phyloP scores from a whole-genome alignment of 2,113 vertebrate species.

The Macheiramphus alcinus region DNA sequence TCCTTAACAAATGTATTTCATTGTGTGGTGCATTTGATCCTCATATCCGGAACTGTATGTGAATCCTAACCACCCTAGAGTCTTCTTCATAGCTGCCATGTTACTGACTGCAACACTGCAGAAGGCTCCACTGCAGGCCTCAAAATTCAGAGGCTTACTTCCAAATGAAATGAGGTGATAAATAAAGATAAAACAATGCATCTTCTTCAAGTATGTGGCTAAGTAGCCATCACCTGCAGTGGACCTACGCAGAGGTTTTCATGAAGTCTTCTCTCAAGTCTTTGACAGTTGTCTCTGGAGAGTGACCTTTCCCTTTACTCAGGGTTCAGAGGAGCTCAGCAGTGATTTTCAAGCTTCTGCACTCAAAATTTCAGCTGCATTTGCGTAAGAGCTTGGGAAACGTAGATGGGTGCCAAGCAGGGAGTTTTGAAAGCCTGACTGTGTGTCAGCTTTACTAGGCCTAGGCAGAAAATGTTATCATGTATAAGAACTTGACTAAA shows the following conservation, averaged over 20 bases:
- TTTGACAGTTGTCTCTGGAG: background rate
- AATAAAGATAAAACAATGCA: background rate
- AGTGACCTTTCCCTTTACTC: background rate
- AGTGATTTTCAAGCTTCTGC: background rate
- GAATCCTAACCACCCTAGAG: constrained; percentile 25
- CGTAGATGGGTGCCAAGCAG: background rate
- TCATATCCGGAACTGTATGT: constrained; percentile 19
- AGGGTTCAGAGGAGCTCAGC: background rate
- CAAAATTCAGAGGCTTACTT: background rate
- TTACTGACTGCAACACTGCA: background rate
- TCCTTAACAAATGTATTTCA: constrained; percentile 60
- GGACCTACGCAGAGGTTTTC: background rate
- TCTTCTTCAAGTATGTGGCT: background rate
- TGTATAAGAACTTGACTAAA: background rate
- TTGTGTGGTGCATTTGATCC: constrained; percentile 59
- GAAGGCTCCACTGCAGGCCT: background rate
- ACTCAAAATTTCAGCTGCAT: background rate
- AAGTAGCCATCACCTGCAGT: background rate
- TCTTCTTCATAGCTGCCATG: background rate
- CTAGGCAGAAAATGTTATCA: background rate
- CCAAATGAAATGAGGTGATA: background rate
- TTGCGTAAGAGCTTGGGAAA: background rate
- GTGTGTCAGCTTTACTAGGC: background rate
- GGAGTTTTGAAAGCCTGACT: background rate
- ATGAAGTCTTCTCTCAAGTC: background rate